Evolutionary conservation across 2,113 vertebrate genomes (phyloP).

Genomic region (Ia io): DNA sequence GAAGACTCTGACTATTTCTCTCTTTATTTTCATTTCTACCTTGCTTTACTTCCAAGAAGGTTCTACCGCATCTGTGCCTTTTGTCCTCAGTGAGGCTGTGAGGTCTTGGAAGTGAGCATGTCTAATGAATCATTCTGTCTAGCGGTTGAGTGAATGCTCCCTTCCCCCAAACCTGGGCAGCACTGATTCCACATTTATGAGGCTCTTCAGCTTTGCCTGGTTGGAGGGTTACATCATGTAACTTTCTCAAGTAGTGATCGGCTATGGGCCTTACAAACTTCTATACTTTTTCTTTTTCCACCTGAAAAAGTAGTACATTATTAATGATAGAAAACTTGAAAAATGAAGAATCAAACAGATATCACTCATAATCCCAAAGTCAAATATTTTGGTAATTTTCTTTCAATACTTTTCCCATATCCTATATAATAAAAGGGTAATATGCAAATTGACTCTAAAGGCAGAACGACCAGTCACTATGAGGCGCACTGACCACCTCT

Average conservation of each 20-base stretch:
- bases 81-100: not conserved
- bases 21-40: not conserved
- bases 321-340: not conserved
- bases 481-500: no score
- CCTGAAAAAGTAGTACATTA: not conserved
- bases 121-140: not conserved
- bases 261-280: not conserved
- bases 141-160: fast-evolving
- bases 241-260: not conserved
- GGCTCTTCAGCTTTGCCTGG: not conserved
- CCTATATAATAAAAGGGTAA: no score
- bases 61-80: not conserved
- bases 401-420: not conserved
- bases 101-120: not conserved
- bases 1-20: not conserved
- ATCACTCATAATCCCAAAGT: not conserved
- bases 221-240: not conserved
- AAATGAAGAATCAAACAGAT: not conserved
- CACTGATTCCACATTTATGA: not conserved
- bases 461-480: no score
- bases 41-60: not conserved
- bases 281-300: not conserved
- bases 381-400: not conserved
- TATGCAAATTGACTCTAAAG: no score
- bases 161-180: not conserved